Evolutionary conservation across 2,888 invertebrate species (phyloP), one percentile per base, ranked within the genome.

Genomic region (Eugnorisma glareosa): DNA sequence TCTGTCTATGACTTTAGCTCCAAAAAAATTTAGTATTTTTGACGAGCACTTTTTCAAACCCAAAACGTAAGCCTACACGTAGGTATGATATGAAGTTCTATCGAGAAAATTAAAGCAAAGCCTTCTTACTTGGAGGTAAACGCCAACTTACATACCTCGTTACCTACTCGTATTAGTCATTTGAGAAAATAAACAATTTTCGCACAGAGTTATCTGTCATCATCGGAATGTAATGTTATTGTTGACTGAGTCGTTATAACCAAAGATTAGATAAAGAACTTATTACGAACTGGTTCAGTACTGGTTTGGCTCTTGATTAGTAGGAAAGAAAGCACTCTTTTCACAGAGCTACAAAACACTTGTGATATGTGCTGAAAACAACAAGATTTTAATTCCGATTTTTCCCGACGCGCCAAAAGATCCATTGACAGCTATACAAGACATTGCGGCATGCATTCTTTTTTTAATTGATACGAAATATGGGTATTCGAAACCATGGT

Each of bases 151-250:
- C 40, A 28, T 4, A 40, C 59, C 1, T 28, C 21, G 21, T 28
- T 31, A n/a, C n/a, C n/a, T n/a, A n/a, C n/a, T n/a, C n/a, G n/a
- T n/a, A 18, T 54, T 84, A 67, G 68, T 84, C 51, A 66, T 64
- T 51, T 63, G 15, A 64, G 57, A 59, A 45, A 74, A 54, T 61
- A 80, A 43, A 40, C 15, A 13, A 28, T 81, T 43, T 72, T 82
- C 82, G 71, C 74, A 83, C 51, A 75, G 35, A 40, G 37, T 67
- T 77, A 77, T 75, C 82, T 69, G 35, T 59, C 31, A 51, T 37
- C 48, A 70, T 71, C 51, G 83, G 86, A 84, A 84, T 86, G 86
- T 40, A 71, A 83, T 72, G 70, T 84, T 72, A 77, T 74, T 83
- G 78, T 85, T 77, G 61, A 83, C 86, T 4, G 13, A 21, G 51